Evolutionary conservation across 2,797 vertebrate species (phyloP).

Genomic region (Halcyon leucocephala): DNA sequence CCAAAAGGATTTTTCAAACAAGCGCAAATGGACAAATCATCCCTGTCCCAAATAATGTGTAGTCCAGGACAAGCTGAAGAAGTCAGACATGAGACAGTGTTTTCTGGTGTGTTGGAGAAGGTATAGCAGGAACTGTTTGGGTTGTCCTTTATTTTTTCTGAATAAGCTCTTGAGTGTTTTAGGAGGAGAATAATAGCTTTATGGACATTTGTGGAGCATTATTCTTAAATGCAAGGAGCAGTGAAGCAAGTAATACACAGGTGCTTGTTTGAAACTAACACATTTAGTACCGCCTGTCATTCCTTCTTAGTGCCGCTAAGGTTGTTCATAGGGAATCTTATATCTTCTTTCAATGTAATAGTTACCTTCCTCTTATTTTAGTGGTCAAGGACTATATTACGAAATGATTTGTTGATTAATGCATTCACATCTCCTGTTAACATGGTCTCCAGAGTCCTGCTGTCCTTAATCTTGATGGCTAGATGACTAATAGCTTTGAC

Average conservation of each 20-base stretch:
- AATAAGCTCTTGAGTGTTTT: not conserved
- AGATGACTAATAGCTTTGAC: not conserved
- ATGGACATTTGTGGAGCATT: not conserved
- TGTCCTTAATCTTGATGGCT: not conserved
- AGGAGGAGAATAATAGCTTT: not conserved
- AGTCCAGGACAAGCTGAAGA: not conserved
- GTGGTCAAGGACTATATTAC: not conserved
- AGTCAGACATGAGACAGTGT: not conserved
- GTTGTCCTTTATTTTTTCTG: not conserved
- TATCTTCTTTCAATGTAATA: not conserved
- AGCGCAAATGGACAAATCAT: not conserved
- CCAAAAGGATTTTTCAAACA: not conserved
- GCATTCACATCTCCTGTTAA: not conserved
- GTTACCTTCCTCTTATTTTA: not conserved
- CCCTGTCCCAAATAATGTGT: not conserved
- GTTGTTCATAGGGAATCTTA: not conserved
- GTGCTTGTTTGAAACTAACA: not conserved
- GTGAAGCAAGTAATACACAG: not conserved
- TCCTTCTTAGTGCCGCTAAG: not conserved
- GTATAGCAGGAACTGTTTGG: not conserved
- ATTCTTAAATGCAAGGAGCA: not conserved
- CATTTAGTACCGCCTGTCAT: not conserved
- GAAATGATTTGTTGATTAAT: not conserved
- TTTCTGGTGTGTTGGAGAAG: not conserved
- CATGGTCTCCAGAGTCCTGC: not conserved